Conservation (phyloP, 2,113 vertebrate genomes). For the Ceratotherium simum region DNA sequence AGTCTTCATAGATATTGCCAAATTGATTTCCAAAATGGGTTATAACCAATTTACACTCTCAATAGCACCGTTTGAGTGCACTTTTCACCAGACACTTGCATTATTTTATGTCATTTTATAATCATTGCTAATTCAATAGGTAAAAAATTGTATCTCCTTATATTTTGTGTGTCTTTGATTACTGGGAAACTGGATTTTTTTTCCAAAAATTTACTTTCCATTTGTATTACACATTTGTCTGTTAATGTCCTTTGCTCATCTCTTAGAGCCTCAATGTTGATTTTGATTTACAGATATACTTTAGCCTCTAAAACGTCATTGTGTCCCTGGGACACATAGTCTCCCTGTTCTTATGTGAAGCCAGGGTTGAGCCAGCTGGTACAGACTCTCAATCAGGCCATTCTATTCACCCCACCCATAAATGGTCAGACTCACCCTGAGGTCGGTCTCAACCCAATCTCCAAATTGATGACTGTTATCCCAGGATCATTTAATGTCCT, state of each 20-base stretch:
- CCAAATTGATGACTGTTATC: neutral
- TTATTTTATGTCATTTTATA: slow-evolving; percentile 3
- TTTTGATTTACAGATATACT: neutral
- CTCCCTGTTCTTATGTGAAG: neutral
- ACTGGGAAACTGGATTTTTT: neutral
- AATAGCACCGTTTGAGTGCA: neutral
- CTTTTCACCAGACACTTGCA: neutral
- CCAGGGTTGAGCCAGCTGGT: neutral
- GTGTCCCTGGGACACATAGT: neutral
- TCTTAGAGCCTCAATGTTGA: neutral
- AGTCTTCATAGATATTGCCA: neutral
- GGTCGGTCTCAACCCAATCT: neutral
- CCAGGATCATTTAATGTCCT: neutral
- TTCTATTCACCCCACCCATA: neutral
- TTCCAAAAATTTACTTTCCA: neutral
- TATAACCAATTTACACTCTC: neutral
- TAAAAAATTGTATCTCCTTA: neutral
- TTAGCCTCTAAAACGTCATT: neutral
- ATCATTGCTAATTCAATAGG: neutral
- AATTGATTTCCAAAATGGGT: neutral
- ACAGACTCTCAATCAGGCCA: neutral
- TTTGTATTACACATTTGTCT: neutral
- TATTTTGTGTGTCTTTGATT: slow-evolving; percentile 41
- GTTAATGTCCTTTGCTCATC: neutral
- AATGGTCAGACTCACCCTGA: neutral